Conservation (phyloP, 1,140 invertebrate species). For the Elymnias hypermnestra region DNA sequence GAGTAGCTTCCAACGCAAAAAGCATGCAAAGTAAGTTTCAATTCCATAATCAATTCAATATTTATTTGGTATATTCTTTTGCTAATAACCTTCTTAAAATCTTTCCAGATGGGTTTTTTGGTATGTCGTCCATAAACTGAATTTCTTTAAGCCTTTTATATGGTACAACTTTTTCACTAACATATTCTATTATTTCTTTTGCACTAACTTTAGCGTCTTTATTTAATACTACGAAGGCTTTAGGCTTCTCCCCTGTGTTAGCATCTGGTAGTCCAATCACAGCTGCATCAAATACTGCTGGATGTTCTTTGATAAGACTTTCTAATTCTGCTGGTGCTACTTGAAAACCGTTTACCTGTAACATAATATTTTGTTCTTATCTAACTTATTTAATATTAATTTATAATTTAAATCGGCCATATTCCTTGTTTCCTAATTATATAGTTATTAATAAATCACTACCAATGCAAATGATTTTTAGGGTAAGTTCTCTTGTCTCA, state of each 20-base stretch:
- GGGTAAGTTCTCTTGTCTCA: too few species aligned
- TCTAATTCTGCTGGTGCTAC: constrained; percentile 94
- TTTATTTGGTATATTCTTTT: too few species aligned
- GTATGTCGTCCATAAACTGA: constrained; percentile 80
- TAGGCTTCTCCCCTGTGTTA: constrained; percentile 82
- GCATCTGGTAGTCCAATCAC: constrained; percentile 88
- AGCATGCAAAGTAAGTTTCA: too few species aligned
- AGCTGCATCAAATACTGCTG: constrained; percentile 85
- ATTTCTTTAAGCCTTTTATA: constrained; percentile 84
- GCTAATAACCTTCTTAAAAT: constrained; percentile 80
- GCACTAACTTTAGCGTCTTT: constrained; percentile 43
- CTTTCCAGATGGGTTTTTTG: constrained; percentile 86
- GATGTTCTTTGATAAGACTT: constrained; percentile 84
- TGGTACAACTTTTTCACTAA: constrained; percentile 80
- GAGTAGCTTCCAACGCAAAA: too few species aligned
- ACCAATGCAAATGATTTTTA: too few species aligned
- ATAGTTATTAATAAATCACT: too few species aligned
- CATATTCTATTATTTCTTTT: constrained; percentile 77
- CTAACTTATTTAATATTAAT: too few species aligned
- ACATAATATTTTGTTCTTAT: too few species aligned
- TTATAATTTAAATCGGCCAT: too few species aligned
- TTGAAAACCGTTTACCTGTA: constrained; percentile 80
- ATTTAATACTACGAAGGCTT: constrained; percentile 77
- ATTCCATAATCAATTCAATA: too few species aligned
- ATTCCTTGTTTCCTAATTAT: too few species aligned